These are phyloP conservation scores for Drosophila saltans DNA, from an alignment of 1,140 invertebrate species.

Conservation along the genomic window DNA sequence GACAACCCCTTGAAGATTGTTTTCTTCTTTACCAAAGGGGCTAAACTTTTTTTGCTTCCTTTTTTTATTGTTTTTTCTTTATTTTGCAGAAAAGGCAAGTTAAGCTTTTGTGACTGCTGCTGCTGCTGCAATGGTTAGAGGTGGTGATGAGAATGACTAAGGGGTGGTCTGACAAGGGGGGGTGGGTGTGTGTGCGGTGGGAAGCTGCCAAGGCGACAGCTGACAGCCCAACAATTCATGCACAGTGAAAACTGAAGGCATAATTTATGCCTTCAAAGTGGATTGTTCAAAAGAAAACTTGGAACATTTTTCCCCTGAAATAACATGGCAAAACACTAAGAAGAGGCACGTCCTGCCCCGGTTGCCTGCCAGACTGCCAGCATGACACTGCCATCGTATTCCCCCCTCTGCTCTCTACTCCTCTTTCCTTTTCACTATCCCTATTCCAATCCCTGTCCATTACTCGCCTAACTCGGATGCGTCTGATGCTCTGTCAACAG, in stretches of 20 bases:
- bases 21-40: conserved; percentile 65
- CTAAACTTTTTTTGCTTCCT: conserved; percentile 58
- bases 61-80: conserved; percentile 5
- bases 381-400: neutral
- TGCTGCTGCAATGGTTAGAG: conserved; percentile 27
- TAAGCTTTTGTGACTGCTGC: conserved; percentile 63
- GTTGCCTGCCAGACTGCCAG: conserved; percentile 26
- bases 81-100: conserved; percentile 62
- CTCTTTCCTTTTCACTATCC: neutral
- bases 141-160: neutral
- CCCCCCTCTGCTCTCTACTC: neutral
- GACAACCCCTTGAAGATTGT: conserved; percentile 78
- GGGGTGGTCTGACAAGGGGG: neutral
- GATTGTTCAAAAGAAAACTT: conserved; percentile 73
- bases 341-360: conserved; percentile 47
- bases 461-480: conserved; percentile 14
- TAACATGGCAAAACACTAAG: conserved; percentile 36
- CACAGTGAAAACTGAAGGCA: conserved; percentile 78
- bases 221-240: conserved; percentile 71
- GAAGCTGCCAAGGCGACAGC: conserved; percentile 55
- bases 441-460: conserved; percentile 22
- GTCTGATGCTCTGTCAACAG: conserved; percentile 51
- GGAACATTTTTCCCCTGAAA: conserved; percentile 68
- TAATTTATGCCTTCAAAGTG: conserved; percentile 82
- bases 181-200: neutral